Conservation (phyloP, 2,797 vertebrate genomes). For the Hypotaenidia okinawae region DNA sequence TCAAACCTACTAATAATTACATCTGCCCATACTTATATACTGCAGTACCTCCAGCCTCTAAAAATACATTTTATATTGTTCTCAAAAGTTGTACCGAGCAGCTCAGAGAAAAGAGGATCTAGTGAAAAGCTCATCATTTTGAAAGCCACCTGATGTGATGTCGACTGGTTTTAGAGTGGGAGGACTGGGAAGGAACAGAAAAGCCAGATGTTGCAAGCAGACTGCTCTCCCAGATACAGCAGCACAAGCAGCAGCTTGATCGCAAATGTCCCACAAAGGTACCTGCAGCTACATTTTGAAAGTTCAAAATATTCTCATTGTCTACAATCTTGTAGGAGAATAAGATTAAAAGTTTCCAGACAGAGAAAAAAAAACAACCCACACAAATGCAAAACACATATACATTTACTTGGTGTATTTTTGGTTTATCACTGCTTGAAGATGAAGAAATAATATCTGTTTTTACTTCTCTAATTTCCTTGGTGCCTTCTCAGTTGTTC, state of each 20-base stretch:
- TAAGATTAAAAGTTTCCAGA: not conserved
- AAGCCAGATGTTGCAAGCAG: not conserved
- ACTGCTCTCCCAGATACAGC: not conserved
- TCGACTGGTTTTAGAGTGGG: constrained; percentile 2
- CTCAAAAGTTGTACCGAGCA: not conserved
- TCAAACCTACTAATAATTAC: not conserved
- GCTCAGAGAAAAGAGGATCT: constrained; percentile 33
- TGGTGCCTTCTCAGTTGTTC: not conserved
- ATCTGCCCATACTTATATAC: not conserved
- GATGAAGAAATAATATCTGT: constrained; percentile 17
- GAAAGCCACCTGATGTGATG: not conserved
- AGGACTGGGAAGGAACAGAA: constrained; percentile 17
- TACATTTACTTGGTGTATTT: fast-evolving
- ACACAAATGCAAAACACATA: not conserved
- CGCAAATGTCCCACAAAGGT: not conserved
- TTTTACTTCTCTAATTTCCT: constrained; percentile 56
- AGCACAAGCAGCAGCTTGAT: not conserved
- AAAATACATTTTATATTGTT: not conserved
- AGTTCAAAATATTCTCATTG: not conserved
- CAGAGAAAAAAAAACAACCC: not conserved
- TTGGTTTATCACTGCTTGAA: constrained; percentile 3
- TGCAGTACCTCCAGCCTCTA: not conserved
- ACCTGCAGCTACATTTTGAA: not conserved
- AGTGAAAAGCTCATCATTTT: not conserved
- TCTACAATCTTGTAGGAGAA: not conserved